phyloP scores from a whole-genome alignment of 2,888 invertebrate species.

The Lydus trimaculatus region DNA sequence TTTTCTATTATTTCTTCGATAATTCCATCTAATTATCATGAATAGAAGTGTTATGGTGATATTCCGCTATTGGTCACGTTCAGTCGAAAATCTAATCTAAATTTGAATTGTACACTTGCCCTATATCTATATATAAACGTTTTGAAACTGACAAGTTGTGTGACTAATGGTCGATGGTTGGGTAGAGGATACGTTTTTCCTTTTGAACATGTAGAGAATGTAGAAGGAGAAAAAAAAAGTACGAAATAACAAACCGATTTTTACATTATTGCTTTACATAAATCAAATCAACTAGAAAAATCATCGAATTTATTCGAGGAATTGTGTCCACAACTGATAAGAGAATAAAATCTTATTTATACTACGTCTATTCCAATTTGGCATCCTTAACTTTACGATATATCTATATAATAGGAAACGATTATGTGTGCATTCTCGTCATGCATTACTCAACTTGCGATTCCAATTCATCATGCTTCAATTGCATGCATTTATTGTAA shows the following conservation, averaged over 20 bases:
- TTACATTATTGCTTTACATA: background rate
- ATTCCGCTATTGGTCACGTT: background rate
- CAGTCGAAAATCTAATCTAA: background rate
- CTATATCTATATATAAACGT: background rate
- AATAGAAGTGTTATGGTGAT: too few relatives aligned
- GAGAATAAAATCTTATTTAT: background rate
- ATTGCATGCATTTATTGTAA: too few relatives aligned
- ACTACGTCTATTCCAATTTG: background rate
- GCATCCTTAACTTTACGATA: background rate
- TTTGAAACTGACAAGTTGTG: background rate
- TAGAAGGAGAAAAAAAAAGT: background rate
- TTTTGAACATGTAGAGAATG: background rate
- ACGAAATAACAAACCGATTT: background rate
- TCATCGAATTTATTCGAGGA: background rate
- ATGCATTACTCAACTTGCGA: too few relatives aligned
- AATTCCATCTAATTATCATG: background rate
- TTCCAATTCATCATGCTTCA: too few relatives aligned
- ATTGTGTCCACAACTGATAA: slow-evolving; percentile 4
- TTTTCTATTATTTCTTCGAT: background rate
- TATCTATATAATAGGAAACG: too few relatives aligned
- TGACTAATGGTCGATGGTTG: background rate
- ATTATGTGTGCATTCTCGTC: too few relatives aligned
- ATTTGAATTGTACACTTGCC: background rate
- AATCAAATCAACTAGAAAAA: background rate
- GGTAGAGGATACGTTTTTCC: background rate